Evolutionary conservation across 2,888 invertebrate species (phyloP), one percentile per base, ranked within the genome.

Genomic region (Holacanthella duospinosa): DNA sequence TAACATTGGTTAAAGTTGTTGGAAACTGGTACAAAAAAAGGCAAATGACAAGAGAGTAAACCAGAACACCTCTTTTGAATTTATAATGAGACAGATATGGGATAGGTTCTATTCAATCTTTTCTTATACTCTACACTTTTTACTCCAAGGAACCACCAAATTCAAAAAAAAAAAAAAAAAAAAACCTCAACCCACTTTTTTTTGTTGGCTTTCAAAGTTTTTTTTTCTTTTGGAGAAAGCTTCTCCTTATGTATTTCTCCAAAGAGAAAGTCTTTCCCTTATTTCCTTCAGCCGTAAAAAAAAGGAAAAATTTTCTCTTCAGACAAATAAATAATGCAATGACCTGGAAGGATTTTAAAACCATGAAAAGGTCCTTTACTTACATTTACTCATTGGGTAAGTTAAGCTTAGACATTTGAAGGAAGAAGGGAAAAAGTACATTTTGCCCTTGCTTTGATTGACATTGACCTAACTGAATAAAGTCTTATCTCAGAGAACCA

Each of bases 61-160:
- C 54, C 60, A 62, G 66, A 64, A 64, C 66, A 64, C 66, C 66
- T 66, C 66, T 48, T 62, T 62, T 62, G 66, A 62, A 64, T 64
- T 64, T 62, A 58, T 66, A 66, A 66, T 66, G 64, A 64, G 66
- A 59, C 62, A 59, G 63, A 63, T 60, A 60, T 60, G 60, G 60
- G 57, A 58, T 62, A 21, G 48, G 28, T 48, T 58, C 54, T 63
- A 27, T 63, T 55, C 63, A 55, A 27, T 48, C 60, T 60, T 61
- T 61, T 36, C 36, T 12, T 27, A 4, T 25, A 29, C 27, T 6
- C 55, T n/a, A 28, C 4, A 55, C 24, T n/a, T 21, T 48, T 36
- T 36, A 16, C 9, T 36, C 36, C n/a, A 16, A 36, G 9, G 36
- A 36, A 36, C 36, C 36, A 16, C 36, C 16, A 36, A 36, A 36